Evolutionary conservation across 2,113 vertebrate species (phyloP).

Genomic region (Micronycteris hirsuta): DNA sequence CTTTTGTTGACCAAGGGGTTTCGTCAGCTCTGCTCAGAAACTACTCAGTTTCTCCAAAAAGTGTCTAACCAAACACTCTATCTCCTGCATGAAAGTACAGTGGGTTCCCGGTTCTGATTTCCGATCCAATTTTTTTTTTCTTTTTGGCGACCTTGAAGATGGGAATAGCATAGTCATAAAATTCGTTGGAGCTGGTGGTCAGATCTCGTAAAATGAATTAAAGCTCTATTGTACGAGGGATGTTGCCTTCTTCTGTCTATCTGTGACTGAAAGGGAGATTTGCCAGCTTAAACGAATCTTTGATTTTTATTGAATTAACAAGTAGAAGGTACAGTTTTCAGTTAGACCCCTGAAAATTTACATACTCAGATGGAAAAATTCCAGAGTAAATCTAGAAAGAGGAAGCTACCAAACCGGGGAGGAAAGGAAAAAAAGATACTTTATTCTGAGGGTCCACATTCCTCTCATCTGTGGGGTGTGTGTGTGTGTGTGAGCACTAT

Average conservation of each 20-base stretch:
- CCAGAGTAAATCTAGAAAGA: not conserved
- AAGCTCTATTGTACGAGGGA: not conserved
- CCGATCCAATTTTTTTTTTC: not conserved
- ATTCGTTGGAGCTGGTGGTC: not conserved
- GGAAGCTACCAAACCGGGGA: not conserved
- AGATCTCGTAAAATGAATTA: not conserved
- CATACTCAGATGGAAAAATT: not conserved
- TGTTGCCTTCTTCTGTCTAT: not conserved
- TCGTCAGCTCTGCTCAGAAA: not conserved
- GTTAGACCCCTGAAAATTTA: not conserved
- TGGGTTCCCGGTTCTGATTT: not conserved
- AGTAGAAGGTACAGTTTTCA: not conserved
- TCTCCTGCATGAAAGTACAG: not conserved
- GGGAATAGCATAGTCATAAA: not conserved
- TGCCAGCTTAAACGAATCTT: not conserved
- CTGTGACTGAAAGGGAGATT: not conserved
- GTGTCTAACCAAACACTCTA: not conserved
- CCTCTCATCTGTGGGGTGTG: not conserved
- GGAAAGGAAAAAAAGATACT: not conserved
- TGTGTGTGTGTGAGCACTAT: not conserved
- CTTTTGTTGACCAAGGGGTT: not conserved
- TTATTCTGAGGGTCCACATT: not conserved
- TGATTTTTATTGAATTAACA: not conserved
- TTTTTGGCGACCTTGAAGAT: not conserved
- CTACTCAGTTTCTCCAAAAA: not conserved